Conservation (phyloP, 35 echinoderm and acorn worm species). For the Amphiura filiformis region DNA sequence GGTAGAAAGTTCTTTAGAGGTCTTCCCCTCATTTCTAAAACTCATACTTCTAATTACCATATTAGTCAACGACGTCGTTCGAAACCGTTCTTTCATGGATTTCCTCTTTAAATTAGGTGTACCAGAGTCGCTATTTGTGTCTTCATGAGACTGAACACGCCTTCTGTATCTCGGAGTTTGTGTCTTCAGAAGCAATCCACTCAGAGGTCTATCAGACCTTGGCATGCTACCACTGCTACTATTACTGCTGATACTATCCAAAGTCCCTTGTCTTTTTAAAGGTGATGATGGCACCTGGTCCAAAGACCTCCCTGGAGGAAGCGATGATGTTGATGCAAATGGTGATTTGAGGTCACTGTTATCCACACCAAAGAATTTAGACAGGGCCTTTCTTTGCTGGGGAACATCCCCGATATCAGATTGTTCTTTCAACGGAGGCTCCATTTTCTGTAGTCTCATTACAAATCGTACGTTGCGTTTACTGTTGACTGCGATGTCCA, state of each 20-base stretch:
- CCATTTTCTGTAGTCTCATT: conserved; percentile 51
- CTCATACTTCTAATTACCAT: conserved; percentile 69
- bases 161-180: conserved; percentile 73
- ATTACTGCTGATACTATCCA: conserved; percentile 80
- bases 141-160: conserved; percentile 23
- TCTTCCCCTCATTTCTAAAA: conserved; percentile 36
- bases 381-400: conserved; percentile 56
- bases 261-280: conserved; percentile 24
- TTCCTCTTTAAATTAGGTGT: not conserved
- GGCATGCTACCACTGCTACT: conserved; percentile 32
- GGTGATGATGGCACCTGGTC: not conserved
- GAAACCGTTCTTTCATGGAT: not conserved
- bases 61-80: conserved; percentile 42
- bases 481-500: conserved; percentile 80
- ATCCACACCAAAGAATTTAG: conserved; percentile 81
- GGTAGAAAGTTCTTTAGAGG: conserved; percentile 33
- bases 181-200: conserved; percentile 65
- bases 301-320: not conserved
- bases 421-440: conserved; percentile 5
- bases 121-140: not conserved
- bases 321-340: conserved; percentile 37
- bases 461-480: conserved; percentile 62
- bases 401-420: not conserved
- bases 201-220: conserved; percentile 25
- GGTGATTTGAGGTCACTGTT: conserved; percentile 60